Conservation (phyloP, 2,888 invertebrate species). For the Clunio marinus region DNA sequence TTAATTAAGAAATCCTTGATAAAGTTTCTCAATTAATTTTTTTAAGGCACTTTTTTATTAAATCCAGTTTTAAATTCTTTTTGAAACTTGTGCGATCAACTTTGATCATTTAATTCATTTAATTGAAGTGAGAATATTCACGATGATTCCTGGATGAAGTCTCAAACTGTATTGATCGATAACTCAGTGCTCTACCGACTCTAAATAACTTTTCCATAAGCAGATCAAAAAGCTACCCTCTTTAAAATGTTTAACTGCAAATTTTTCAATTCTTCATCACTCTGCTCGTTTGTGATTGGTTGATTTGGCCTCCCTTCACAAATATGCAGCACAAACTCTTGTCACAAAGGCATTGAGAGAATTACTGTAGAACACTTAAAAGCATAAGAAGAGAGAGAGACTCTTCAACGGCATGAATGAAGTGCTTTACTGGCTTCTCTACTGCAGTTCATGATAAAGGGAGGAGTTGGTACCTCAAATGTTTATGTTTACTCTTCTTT, state of each 20-base stretch:
- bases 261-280: background rate
- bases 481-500: background rate
- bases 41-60: slow-evolving; percentile 19
- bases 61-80: background rate
- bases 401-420: background rate
- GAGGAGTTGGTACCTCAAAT: background rate
- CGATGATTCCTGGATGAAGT: slow-evolving; percentile 32
- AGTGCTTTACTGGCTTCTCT: background rate
- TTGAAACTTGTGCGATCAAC: background rate
- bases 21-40: background rate
- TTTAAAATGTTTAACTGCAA: background rate
- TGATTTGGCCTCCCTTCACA: background rate
- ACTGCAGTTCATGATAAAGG: background rate
- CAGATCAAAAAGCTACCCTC: slow-evolving; percentile 22
- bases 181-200: slow-evolving; percentile 24
- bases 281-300: slow-evolving; percentile 24
- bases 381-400: background rate
- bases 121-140: background rate
- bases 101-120: slow-evolving; percentile 21
- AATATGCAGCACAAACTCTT: background rate
- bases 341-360: background rate
- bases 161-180: slow-evolving; percentile 27
- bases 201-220: slow-evolving; percentile 25
- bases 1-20: background rate
- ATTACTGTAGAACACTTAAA: too few relatives aligned